Conservation (phyloP, 1,140 invertebrate species). For the Mizuhopecten yessoensis region DNA sequence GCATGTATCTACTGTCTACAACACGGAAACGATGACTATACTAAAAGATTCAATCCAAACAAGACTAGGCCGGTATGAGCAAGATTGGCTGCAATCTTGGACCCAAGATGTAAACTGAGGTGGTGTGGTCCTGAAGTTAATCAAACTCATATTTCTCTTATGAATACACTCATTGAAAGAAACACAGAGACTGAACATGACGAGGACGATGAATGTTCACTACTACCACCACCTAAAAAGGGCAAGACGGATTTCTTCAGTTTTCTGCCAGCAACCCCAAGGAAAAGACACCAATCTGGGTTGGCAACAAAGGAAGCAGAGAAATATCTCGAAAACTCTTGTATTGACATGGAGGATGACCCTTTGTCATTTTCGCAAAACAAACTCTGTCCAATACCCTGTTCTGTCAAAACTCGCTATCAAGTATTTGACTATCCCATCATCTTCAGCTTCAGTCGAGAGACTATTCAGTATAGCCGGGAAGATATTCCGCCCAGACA, state of each 20-base stretch:
- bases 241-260: slow-evolving; percentile 39
- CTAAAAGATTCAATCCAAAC: slow-evolving; percentile 45
- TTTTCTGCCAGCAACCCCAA: slow-evolving; percentile 44
- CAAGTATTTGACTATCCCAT: neutral
- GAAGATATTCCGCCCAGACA: slow-evolving; percentile 41
- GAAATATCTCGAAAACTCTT: slow-evolving; percentile 42
- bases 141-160: too few relatives aligned
- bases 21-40: slow-evolving; percentile 41
- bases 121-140: neutral
- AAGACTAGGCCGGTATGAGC: neutral
- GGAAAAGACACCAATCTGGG: slow-evolving; percentile 42
- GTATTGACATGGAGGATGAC: neutral
- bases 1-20: slow-evolving; percentile 47
- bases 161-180: too few relatives aligned
- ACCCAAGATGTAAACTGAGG: slow-evolving; percentile 54
- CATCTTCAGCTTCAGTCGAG: slow-evolving; percentile 55
- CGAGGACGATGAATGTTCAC: too few relatives aligned
- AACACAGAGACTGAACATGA: too few relatives aligned
- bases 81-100: slow-evolving; percentile 49
- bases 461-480: slow-evolving; percentile 52
- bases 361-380: too few relatives aligned
- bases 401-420: slow-evolving; percentile 42
- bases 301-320: neutral
- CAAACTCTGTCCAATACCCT: neutral
- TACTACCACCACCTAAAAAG: neutral